A percentile compares a stretch with the other conserved stretches of the same genome.
phyloP scores from a whole-genome alignment of 2,888 invertebrate species.

The Meandrusa payeni region DNA sequence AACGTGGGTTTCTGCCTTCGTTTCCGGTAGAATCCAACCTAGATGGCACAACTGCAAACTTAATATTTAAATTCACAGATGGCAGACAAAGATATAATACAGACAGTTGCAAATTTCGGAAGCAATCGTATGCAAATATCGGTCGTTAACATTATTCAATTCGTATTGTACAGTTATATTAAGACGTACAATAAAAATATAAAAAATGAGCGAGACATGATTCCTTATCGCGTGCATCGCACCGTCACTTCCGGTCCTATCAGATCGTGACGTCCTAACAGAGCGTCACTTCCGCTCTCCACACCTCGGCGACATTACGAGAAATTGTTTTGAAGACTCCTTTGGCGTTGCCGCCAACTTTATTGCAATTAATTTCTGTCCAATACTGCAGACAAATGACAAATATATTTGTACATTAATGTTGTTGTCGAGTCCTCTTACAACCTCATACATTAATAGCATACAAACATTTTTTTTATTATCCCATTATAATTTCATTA shows the following conservation, averaged over 20 bases:
- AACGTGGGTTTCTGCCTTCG: no score
- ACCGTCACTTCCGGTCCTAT: constrained; percentile 22
- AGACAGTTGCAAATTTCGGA: constrained; percentile 8
- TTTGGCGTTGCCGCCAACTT: constrained; percentile 8
- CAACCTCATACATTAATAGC: not conserved
- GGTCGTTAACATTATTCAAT: constrained; percentile 8
- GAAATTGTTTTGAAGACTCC: constrained; percentile 17
- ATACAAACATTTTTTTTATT: no score
- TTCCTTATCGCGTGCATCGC: constrained; percentile 19
- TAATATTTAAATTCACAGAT: no score
- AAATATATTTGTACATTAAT: no score
- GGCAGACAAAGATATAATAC: no score
- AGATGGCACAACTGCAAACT: no score
- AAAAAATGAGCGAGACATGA: constrained; percentile 10
- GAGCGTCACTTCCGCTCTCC: constrained; percentile 18
- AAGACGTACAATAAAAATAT: constrained; percentile 9
- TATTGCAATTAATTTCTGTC: constrained; percentile 11
- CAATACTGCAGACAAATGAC: no score
- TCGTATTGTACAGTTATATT: constrained; percentile 15
- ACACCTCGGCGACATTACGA: constrained; percentile 17
- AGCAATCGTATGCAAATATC: not conserved
- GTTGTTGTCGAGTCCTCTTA: not conserved
- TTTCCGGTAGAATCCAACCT: no score
- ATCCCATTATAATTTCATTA: no score
- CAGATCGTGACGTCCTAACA: constrained; percentile 25